Evolutionary conservation across 2,113 vertebrate genomes (phyloP).

Genomic region (Festucalex cinctus): DNA sequence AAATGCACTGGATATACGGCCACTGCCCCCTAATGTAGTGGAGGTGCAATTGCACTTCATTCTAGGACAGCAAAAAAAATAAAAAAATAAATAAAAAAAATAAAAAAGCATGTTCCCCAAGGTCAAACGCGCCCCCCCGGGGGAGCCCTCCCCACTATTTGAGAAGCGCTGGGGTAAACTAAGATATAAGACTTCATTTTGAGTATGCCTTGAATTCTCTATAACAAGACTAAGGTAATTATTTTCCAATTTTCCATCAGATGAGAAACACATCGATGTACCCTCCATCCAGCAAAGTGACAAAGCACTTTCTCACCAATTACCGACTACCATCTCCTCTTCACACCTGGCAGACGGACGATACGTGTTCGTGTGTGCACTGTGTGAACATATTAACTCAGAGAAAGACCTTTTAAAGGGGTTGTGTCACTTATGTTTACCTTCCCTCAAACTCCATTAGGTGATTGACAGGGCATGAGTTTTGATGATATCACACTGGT

Average conservation of each 20-base stretch:
- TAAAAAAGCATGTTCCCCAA: too few species aligned
- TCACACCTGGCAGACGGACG: slow-evolving; percentile 65
- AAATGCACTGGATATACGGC: too few species aligned
- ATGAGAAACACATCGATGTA: slow-evolving; percentile 57
- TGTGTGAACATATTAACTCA: slow-evolving; percentile 30
- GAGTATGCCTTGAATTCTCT: neutral
- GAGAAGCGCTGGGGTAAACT: too few species aligned
- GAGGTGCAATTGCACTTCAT: too few species aligned
- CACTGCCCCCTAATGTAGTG: too few species aligned
- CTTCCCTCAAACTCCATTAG: slow-evolving; percentile 39
- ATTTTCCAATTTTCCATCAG: slow-evolving; percentile 33
- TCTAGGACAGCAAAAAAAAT: too few species aligned
- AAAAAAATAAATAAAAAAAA: too few species aligned
- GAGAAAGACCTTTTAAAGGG: slow-evolving; percentile 36
- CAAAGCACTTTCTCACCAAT: slow-evolving; percentile 73
- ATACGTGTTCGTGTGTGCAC: slow-evolving; percentile 14
- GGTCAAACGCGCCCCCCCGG: too few species aligned
- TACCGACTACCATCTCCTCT: slow-evolving; percentile 64
- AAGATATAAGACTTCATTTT: neutral
- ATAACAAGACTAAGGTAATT: neutral
- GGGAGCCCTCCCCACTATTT: too few species aligned
- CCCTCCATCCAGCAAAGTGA: slow-evolving; percentile 56
- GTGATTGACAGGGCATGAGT: slow-evolving; percentile 23
- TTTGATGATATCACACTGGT: slow-evolving; percentile 20
- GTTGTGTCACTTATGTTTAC: slow-evolving; percentile 48